Evolutionary conservation across 1,140 invertebrate species (phyloP), one percentile per base, ranked within the genome.

Genomic region (Lerema accius): DNA sequence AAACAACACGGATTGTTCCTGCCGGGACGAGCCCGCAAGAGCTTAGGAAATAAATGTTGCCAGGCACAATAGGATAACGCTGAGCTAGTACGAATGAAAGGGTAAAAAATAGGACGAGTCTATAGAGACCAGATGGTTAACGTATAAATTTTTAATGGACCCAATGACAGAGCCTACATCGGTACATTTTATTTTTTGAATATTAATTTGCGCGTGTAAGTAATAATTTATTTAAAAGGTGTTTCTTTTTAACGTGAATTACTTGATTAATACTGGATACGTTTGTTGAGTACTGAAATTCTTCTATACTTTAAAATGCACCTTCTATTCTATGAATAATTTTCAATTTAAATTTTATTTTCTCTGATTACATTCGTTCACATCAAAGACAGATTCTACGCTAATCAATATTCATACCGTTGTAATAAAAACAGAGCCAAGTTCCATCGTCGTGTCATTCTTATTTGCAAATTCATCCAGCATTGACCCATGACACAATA

Each of bases 11-110:
- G 19, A 43, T 51, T 51, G 49, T 51, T 51, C 35, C 26, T 51
- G 14, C 43, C 13, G 46, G 28, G 4, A 32, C 40, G 19, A 14
- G 28, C 46, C 14, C 46, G 26, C 46, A 32, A 40, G 37, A 46
- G 23, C 40, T 56, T 56, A 56, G 51, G 42, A 56, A 56, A 56
- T 55, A 55, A 51, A 50, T 50, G 32, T 16, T 17, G 15, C 9
- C 7, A 19, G 7, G 13, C 49, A 55, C 51, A 55, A 55, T 55
- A 28, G 51, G 19, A 19, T 39, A 14, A 17, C 48, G 45, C 23
- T 48, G 0, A 19, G 28, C 28, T n/a, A 35, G 51, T 28, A 14
- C 50, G n/a, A 16, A 55, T 16, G 19, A 26, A 14, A 13, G 37
- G 13, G 9, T 5, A 26, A 55, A 32, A 53, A 42, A 17, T 23